Percentiles rank a stretch among this genome's conserved stretches.
Evolutionary conservation across 2,797 vertebrate genomes (phyloP).

Genomic region (Falco cherrug): DNA sequence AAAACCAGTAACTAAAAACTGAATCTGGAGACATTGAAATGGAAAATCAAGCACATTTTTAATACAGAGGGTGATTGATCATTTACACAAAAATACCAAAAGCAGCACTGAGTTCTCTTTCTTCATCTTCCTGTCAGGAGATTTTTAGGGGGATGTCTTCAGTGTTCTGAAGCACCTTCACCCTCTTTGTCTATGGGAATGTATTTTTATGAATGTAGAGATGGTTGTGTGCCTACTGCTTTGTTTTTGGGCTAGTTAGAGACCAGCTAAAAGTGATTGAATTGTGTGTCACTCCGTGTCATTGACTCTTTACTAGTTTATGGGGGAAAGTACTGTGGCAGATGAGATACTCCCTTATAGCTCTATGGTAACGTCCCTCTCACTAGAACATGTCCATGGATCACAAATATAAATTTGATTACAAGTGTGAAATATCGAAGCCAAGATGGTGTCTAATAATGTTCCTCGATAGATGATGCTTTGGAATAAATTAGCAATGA

Average conservation of each 20-base stretch:
- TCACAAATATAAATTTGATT: conserved; percentile 64
- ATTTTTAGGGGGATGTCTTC: background rate
- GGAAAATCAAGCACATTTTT: background rate
- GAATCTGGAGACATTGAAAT: background rate
- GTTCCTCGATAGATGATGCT: conserved; percentile 42
- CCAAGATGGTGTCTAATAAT: conserved; percentile 37
- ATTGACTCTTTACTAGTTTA: background rate
- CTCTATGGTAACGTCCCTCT: background rate
- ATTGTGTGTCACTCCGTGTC: background rate
- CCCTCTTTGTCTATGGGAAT: background rate
- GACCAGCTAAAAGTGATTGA: conserved; percentile 1
- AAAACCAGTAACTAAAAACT: background rate
- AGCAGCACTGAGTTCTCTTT: background rate
- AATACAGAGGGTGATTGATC: background rate
- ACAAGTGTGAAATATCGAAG: conserved; percentile 56
- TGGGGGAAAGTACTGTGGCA: background rate
- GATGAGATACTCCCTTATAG: background rate
- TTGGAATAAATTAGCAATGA: conserved; percentile 58
- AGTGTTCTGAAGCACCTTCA: background rate
- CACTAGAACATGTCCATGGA: background rate
- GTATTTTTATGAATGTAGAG: background rate
- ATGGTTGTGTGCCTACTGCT: background rate
- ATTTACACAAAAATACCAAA: background rate
- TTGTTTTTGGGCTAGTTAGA: conserved; percentile 29
- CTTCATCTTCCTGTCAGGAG: background rate